Base-by-base conservation (phyloP, 2,797 vertebrate genomes). In the Pelodytes ibericus region DNA sequence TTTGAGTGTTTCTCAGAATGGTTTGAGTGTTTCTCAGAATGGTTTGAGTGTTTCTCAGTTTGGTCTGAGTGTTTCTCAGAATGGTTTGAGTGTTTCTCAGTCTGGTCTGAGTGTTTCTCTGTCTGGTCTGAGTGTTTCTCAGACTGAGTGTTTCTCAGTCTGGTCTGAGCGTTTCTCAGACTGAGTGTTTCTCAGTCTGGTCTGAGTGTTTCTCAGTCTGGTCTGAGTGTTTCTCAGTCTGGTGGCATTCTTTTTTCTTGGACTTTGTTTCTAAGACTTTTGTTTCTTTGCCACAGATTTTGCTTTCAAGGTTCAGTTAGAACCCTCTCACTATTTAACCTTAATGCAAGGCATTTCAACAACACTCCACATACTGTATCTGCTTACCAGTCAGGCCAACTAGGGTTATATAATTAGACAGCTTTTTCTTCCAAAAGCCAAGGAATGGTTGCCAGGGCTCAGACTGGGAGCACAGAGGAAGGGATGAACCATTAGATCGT, bases 351-450 rank as follows among this genome's bases (percentile, higher is more conserved):
- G 62, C 41, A 53, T 61, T 72, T 72, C 24, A 72, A 72, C 75
- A 78, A 67, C 41, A 25, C 29, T 67, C 41, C 60, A 56, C 57
- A 69, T 72, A n/a, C n/a, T n/a, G n/a, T n/a, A 79, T 79, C 71
- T 68, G 64, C 58, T 79, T 62, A 62, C 71, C 76, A 73, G 70
- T 47, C 57, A 68, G 58, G 76, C 76, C 75, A 78, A 72, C 30
- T 73, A 25, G 57, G 44, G 76, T 79, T 79, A 79, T 73, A 62
- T 79, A 79, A 79, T 79, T 79, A 79, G 70, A 73, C 31, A 57
- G 70, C n/a, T 72, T 36, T 68, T 41, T 41, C 64, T 79, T 70
- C 76, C 76, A 79, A 79, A 51, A 73, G 71, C 71, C 76, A 62
- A 31, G 31, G 71, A 62, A 41, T 62, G 18, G 57, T 65, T 79